Evolutionary conservation across 2,113 vertebrate genomes (phyloP).

Genomic region (Crotophaga sulcirostris): DNA sequence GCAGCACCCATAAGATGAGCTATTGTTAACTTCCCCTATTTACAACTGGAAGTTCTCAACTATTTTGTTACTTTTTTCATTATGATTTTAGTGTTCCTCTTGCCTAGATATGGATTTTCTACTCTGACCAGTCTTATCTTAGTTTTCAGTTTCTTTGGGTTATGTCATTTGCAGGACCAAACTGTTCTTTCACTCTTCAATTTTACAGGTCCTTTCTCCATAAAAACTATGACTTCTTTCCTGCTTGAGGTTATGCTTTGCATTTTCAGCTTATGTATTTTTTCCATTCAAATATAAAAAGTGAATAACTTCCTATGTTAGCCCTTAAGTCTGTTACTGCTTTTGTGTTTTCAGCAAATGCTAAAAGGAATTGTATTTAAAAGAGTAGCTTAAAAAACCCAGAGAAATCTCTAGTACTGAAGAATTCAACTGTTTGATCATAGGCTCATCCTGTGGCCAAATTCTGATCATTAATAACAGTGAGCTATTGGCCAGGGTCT

Average conservation of each 20-base stretch:
- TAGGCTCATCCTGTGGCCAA: neutral
- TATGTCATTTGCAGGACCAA: neutral
- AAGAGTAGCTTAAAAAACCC: neutral
- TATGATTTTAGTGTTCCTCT: neutral
- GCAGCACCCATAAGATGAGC: neutral
- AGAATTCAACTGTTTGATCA: neutral
- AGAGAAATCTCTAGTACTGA: neutral
- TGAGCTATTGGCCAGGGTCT: accelerated
- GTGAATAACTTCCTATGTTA: neutral
- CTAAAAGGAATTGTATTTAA: neutral
- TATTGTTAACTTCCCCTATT: neutral
- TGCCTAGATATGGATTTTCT: neutral
- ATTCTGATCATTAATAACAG: accelerated
- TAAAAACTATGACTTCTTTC: neutral
- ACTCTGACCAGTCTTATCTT: neutral
- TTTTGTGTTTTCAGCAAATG: neutral
- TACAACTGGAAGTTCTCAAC: neutral
- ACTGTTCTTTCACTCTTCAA: neutral
- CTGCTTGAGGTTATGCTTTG: neutral
- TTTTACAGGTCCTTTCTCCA: neutral
- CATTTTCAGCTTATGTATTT: neutral
- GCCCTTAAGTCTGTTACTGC: neutral
- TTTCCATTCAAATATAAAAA: neutral
- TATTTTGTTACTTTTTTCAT: neutral
- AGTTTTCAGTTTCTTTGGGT: neutral